Evolutionary conservation across 2,888 invertebrate species (phyloP).

Genomic region (Eudasyphora cyanicolor): DNA sequence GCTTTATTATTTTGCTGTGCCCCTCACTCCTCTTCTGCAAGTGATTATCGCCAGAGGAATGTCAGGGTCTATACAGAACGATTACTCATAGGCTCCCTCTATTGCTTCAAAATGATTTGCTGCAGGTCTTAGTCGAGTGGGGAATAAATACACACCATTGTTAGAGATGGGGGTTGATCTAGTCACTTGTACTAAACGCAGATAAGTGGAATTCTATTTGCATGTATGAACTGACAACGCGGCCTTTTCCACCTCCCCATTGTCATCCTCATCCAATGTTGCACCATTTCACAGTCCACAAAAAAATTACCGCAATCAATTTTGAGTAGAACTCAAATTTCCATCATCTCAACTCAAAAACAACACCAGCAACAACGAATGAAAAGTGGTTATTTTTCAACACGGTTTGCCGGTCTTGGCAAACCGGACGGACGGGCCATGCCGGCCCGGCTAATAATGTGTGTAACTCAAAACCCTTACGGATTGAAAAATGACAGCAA

Average conservation of each 20-base stretch:
- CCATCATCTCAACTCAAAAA: constrained; percentile 62
- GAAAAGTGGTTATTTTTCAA: constrained; percentile 50
- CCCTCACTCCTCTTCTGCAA: no score
- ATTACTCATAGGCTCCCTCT: not conserved
- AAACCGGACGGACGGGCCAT: no score
- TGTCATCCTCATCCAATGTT: not conserved
- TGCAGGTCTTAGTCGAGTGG: not conserved
- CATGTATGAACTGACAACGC: no score
- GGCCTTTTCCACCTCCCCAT: not conserved
- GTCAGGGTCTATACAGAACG: constrained; percentile 47
- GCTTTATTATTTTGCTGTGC: no score
- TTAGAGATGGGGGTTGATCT: not conserved
- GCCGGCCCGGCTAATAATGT: not conserved
- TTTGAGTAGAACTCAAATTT: constrained; percentile 67
- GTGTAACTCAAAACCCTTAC: constrained; percentile 73
- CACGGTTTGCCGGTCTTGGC: not conserved
- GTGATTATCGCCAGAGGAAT: constrained; percentile 45
- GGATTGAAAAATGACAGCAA: constrained; percentile 29
- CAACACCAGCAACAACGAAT: not conserved
- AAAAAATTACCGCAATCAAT: constrained; percentile 54
- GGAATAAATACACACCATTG: constrained; percentile 41
- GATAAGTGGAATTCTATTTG: not conserved
- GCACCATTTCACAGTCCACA: constrained; percentile 20
- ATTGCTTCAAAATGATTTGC: not conserved
- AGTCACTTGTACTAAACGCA: not conserved